Conservation (phyloP, 2,113 vertebrate species). For the Falcunculus frontatus region DNA sequence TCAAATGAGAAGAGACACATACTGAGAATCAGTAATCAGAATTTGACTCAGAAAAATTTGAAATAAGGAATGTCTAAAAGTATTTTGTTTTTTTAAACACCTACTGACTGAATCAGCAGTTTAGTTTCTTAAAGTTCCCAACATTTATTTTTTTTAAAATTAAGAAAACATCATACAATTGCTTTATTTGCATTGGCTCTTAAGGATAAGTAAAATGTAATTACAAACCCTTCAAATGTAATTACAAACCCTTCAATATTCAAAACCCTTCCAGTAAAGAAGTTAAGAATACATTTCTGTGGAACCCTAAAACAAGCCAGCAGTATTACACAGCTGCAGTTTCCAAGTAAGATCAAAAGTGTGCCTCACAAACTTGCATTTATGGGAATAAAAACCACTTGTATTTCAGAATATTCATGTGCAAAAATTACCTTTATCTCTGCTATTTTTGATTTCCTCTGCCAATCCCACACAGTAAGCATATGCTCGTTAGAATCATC, state of each 20-base stretch:
- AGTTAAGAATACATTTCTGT: background rate
- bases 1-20: background rate
- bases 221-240: background rate
- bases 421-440: constrained; percentile 89
- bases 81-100: background rate
- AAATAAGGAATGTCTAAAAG: background rate
- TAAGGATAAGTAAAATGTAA: background rate
- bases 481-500: constrained; percentile 98
- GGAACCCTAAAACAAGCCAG: background rate
- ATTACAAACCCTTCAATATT: background rate
- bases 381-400: background rate
- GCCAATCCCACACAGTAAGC: constrained; percentile 97
- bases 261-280: background rate
- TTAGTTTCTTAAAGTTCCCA: background rate
- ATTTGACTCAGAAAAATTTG: background rate
- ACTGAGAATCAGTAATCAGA: background rate
- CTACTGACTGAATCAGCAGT: background rate
- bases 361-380: background rate
- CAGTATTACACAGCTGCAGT: background rate
- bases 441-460: constrained; percentile 91
- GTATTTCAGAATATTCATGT: background rate
- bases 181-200: background rate
- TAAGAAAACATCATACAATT: background rate
- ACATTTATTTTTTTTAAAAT: background rate
- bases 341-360: background rate